These are phyloP conservation scores for Tipula confusa DNA, from an alignment of 2,888 invertebrate genomes.

Conservation along the genomic window DNA sequence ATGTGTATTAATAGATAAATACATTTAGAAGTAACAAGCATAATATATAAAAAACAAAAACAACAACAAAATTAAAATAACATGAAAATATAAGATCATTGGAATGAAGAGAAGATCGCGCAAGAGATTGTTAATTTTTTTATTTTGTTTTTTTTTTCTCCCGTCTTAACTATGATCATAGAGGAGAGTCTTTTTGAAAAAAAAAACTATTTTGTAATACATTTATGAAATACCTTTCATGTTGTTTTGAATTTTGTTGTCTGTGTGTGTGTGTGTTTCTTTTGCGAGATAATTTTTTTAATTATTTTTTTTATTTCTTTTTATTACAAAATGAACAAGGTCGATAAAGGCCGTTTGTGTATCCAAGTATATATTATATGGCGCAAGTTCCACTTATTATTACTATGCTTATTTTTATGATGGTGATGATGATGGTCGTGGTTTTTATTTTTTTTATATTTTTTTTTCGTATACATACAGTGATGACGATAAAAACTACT, in stretches of 20 bases:
- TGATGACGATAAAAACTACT: slow-evolving; percentile 15
- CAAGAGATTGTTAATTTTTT: background rate
- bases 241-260: background rate
- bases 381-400: slow-evolving; percentile 3
- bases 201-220: background rate
- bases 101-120: slow-evolving; percentile 25
- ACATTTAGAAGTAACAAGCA: background rate
- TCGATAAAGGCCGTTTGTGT: slow-evolving; percentile 37
- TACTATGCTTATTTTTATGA: slow-evolving; percentile 4
- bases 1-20: background rate
- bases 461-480: background rate
- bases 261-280: background rate
- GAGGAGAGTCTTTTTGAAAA: background rate
- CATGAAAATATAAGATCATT: background rate
- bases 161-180: background rate
- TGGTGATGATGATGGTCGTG: background rate
- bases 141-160: background rate
- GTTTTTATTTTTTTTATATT: background rate
- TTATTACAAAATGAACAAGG: slow-evolving; percentile 34
- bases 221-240: slow-evolving; percentile 8
- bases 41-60: too few relatives aligned
- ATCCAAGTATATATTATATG: slow-evolving; percentile 12
- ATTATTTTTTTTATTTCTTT: background rate
- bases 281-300: background rate
- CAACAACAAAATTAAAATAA: background rate